A percentile compares a stretch with the other conserved stretches of the same genome.
Conservation (phyloP, 2,888 invertebrate species). For the Diarsia brunnea region DNA sequence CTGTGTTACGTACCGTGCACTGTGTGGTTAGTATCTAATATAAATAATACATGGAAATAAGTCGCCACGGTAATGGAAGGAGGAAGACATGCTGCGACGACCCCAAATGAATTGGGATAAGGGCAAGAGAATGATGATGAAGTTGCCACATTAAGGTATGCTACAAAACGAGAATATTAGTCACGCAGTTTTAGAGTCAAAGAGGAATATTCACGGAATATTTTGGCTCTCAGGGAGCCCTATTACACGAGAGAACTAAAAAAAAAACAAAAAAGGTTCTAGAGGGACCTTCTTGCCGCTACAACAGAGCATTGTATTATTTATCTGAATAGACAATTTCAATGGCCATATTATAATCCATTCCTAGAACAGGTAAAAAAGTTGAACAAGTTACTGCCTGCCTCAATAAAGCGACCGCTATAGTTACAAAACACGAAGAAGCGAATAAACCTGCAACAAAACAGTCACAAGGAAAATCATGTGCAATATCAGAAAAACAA, state of each 20-base stretch:
- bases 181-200: neutral
- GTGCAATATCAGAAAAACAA: too few species aligned
- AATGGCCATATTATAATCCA: neutral
- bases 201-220: neutral
- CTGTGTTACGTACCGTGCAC: too few species aligned
- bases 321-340: slow-evolving; percentile 19
- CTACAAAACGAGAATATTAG: neutral
- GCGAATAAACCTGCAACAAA: slow-evolving; percentile 8
- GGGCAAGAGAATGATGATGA: too few species aligned
- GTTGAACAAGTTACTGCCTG: neutral
- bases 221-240: neutral
- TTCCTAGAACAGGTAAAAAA: neutral
- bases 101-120: too few species aligned
- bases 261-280: neutral
- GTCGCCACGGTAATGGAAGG: neutral
- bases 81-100: too few species aligned
- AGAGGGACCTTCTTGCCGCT: neutral
- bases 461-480: slow-evolving; percentile 35
- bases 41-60: neutral
- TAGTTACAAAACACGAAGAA: neutral
- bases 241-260: neutral
- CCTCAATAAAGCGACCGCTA: slow-evolving; percentile 7
- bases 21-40: too few species aligned
- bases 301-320: slow-evolving; percentile 28
- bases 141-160: too few species aligned